These are phyloP conservation scores for Alces alces DNA, from an alignment of 2,113 vertebrate genomes.

Conservation along the genomic window DNA sequence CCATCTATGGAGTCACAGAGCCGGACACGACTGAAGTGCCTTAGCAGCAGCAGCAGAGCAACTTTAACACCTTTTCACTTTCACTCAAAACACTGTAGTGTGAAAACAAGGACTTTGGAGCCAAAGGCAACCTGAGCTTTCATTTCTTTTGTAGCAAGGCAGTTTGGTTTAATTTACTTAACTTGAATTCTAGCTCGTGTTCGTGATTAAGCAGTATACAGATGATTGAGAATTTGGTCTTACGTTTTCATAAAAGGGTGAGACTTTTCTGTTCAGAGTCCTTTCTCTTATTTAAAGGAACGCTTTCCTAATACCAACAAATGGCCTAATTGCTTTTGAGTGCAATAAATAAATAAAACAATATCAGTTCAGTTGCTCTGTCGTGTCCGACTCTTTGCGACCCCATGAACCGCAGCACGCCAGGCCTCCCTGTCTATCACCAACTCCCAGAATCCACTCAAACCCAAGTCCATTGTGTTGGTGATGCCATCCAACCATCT, in stretches of 20 bases:
- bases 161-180: background rate
- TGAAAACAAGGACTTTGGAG: background rate
- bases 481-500: background rate
- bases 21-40: no score
- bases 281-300: background rate
- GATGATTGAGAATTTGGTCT: background rate
- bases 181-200: background rate
- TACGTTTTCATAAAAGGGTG: background rate
- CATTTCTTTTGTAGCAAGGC: background rate
- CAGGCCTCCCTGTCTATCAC: background rate
- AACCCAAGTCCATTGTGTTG: background rate
- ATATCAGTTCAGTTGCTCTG: background rate
- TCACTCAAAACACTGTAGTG: background rate
- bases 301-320: slow-evolving; percentile 38
- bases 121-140: background rate
- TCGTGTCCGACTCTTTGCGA: background rate
- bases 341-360: background rate
- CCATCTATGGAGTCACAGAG: no score
- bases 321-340: background rate
- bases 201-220: background rate
- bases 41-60: no score
- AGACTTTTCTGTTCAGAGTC: background rate
- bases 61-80: background rate
- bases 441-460: background rate
- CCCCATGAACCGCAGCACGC: background rate